A percentile compares a stretch with the other conserved stretches of the same genome.
Evolutionary conservation across 2,113 vertebrate genomes (phyloP).

Genomic region (Catagonus wagneri): DNA sequence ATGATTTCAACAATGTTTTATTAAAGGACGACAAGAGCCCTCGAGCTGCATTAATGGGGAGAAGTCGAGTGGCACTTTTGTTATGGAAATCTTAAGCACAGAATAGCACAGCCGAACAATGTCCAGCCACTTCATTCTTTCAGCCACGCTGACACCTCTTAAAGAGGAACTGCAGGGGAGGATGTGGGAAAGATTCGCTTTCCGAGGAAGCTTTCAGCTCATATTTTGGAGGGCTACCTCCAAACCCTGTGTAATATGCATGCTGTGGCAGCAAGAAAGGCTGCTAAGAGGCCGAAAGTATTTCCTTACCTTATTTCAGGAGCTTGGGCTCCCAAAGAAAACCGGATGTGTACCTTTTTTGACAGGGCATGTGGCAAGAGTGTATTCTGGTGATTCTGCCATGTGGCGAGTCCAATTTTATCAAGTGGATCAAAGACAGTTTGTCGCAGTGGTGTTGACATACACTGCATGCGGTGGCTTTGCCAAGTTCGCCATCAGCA

Average conservation of each 20-base stretch:
- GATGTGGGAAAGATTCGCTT: conserved; percentile 99
- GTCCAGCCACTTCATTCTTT: conserved; percentile 99
- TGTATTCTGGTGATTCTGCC: conserved; percentile 19
- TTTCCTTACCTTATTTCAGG: conserved; percentile 9
- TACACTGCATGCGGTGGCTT: neutral
- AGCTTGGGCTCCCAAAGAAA: conserved; percentile 33
- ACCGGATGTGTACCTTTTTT: neutral
- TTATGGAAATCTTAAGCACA: conserved; percentile 99
- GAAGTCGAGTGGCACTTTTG: conserved; percentile 99
- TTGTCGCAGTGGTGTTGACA: neutral
- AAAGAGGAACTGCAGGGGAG: conserved; percentile 97
- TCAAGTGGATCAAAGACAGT: neutral
- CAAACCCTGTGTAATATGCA: conserved; percentile 75
- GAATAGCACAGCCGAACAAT: conserved; percentile 99
- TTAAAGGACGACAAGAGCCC: conserved; percentile 96
- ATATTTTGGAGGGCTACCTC: conserved; percentile 89
- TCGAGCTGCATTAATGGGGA: conserved; percentile 97
- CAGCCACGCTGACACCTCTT: conserved; percentile 98
- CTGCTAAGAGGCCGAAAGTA: conserved; percentile 40
- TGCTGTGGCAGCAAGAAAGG: conserved; percentile 61
- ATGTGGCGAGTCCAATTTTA: neutral
- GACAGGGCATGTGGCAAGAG: conserved; percentile 4
- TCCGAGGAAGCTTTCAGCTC: conserved; percentile 89
- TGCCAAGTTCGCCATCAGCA: neutral
- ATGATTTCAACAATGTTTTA: conserved; percentile 99